These are phyloP conservation scores for Bufo bufo DNA, from an alignment of 2,113 vertebrate genomes.

Conservation along the genomic window DNA sequence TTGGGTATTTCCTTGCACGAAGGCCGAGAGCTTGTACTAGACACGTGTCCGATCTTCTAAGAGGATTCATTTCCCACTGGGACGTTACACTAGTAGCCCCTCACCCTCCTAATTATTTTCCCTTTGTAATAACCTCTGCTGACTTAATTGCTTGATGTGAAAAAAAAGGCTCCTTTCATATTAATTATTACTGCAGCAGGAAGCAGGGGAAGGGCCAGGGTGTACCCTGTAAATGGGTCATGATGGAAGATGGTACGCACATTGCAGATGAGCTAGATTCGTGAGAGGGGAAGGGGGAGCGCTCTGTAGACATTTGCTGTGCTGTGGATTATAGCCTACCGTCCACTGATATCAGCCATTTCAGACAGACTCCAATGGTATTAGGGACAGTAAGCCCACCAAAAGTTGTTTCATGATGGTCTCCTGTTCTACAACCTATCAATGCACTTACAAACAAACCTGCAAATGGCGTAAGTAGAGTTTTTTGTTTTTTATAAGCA, in stretches of 20 bases:
- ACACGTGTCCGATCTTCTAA: neutral
- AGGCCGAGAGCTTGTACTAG: neutral
- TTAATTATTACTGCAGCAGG: neutral
- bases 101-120: constrained; percentile 32
- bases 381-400: neutral
- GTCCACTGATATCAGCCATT: neutral
- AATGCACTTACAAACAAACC: neutral
- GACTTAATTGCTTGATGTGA: constrained; percentile 17
- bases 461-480: neutral
- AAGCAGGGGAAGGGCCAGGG: neutral
- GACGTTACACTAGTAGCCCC: neutral
- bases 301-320: neutral
- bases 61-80: neutral
- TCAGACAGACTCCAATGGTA: neutral
- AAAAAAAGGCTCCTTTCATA: neutral
- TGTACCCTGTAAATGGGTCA: constrained; percentile 30
- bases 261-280: neutral
- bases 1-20: neutral
- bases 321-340: neutral
- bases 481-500: too few relatives aligned
- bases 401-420: neutral
- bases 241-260: neutral
- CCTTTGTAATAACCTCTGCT: constrained; percentile 13
- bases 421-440: neutral
- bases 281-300: neutral